Base-by-base conservation (phyloP, 2,113 vertebrate genomes). In the Uria aalge region DNA sequence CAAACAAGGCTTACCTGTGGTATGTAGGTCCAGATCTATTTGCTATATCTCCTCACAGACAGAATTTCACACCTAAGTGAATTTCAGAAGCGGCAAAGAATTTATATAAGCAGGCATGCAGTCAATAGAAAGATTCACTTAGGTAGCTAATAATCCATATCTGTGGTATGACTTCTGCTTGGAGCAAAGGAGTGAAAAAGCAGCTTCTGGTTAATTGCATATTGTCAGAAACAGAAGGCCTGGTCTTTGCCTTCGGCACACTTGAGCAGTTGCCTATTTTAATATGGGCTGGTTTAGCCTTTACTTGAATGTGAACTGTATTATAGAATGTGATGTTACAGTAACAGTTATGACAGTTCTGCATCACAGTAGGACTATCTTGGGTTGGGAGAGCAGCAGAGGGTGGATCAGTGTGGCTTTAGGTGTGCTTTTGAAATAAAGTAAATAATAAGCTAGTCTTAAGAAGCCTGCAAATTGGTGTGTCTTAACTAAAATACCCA, bases 231-330 rank as follows among this genome's bases (percentile, higher is more conserved):
- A 55, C 5, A 0, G 1, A 41, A 8, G 23, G 32, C 5, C 45
- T 56, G 26, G 2, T 50, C 15, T 73, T 91, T 66, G 57, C 5
- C 52, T 43, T 72, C 68, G 30, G 27, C n/a, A 45, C 40, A 17
- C 57, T 67, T 48, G n/a, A 68, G 29, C 11, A 21, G 24, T 41
- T 87, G 8, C 0, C 10, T 79, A 7, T 52, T 79, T 59, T 57
- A 71, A 41, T 48, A 34, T 57, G 19, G 5, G 8, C 40, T 82
- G 12, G 2, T 71, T 53, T 62, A 67, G 18, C 43, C 27, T 72
- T 63, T 76, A 40, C 21, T 66, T 0, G 0, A 40, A 67, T 15
- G 6, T 50, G 11, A 63, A 5, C 27, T 48, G 15, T 36, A 13
- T 40, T 60, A 38, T 2, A 34, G 24, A 74, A 45, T 66, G 17